These are phyloP conservation scores for Cuculus canorus DNA, from an alignment of 2,797 vertebrate species.

Conservation along the genomic window DNA sequence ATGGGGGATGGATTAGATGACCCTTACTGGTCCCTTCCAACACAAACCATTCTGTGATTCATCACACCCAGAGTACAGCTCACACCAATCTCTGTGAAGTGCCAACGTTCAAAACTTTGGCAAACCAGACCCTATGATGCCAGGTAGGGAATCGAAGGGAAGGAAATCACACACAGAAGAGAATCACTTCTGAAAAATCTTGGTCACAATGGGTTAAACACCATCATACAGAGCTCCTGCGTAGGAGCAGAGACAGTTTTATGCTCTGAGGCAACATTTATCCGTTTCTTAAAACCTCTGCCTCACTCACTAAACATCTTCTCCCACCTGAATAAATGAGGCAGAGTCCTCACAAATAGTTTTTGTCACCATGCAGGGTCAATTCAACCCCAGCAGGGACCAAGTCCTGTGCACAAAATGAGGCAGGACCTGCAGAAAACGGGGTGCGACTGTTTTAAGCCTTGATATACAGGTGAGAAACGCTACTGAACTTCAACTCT, in stretches of 20 bases:
- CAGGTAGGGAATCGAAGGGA: background rate
- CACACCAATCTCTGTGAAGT: background rate
- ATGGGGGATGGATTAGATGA: background rate
- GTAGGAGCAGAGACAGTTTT: background rate
- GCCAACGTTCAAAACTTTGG: background rate
- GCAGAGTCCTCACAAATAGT: background rate
- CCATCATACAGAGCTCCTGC: background rate
- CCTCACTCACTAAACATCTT: background rate
- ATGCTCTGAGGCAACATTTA: background rate
- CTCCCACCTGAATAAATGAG: background rate
- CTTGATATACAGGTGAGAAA: background rate
- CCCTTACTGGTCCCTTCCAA: background rate
- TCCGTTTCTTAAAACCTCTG: background rate
- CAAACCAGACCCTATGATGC: background rate
- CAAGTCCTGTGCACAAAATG: rapidly evolving
- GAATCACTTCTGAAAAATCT: background rate
- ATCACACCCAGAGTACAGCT: background rate
- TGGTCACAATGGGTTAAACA: background rate
- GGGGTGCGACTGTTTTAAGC: rapidly evolving
- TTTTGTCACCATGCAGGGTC: background rate
- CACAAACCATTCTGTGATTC: background rate
- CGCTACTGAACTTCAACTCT: background rate
- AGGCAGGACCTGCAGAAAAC: background rate
- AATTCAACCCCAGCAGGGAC: background rate
- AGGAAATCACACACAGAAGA: background rate